phyloP scores from a whole-genome alignment of 2,113 vertebrate genomes.

The Laticauda colubrina region DNA sequence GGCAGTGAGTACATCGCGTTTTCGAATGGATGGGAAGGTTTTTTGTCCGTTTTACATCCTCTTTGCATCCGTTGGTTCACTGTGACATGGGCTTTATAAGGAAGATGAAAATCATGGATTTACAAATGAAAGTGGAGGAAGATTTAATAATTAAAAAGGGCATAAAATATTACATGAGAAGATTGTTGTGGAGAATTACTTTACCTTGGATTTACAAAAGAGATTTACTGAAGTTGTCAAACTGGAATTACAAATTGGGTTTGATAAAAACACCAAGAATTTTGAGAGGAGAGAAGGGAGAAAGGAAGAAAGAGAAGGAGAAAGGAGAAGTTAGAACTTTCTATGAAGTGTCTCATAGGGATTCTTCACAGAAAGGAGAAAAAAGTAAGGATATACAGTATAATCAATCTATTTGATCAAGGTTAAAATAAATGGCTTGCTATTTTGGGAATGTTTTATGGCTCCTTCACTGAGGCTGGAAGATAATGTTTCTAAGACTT shows the following conservation, averaged over 20 bases:
- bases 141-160: neutral
- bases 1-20: too few species aligned
- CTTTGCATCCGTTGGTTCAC: too few species aligned
- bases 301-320: neutral
- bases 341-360: neutral
- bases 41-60: too few species aligned
- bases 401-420: neutral
- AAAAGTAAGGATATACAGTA: neutral
- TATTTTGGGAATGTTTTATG: too few species aligned
- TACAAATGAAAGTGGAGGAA: neutral
- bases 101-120: neutral
- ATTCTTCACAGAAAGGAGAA: neutral
- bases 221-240: neutral
- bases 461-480: too few species aligned
- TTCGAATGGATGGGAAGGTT: too few species aligned
- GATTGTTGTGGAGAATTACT: neutral
- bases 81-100: too few species aligned
- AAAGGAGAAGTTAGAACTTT: neutral
- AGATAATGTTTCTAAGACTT: too few species aligned
- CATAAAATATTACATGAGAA: neutral
- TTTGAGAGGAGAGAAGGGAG: neutral
- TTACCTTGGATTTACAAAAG: neutral
- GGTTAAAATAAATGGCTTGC: too few species aligned
- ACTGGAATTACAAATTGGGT: neutral
- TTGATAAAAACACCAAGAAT: neutral